Conservation (phyloP, 2,888 invertebrate genomes). For the Dinocampus coccinellae region DNA sequence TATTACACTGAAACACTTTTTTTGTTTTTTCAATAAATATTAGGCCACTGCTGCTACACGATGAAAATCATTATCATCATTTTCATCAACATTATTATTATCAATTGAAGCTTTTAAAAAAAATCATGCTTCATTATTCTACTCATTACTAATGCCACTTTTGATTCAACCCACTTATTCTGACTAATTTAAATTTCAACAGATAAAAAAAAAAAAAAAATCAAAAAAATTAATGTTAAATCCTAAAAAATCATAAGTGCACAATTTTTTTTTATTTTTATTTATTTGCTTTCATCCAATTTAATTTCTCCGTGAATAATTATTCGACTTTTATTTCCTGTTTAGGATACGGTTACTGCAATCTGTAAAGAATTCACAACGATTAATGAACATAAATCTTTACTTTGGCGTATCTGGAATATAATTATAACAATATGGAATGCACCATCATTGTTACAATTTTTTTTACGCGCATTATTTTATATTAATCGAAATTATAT, state of each 20-base stretch:
- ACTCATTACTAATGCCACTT: not conserved
- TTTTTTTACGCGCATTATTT: constrained; percentile 50
- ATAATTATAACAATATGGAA: constrained; percentile 57
- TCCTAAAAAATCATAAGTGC: no score
- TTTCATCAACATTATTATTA: not conserved
- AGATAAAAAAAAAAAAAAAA: not conserved
- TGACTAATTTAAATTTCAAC: not conserved
- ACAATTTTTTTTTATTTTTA: not conserved
- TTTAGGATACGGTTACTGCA: constrained; percentile 59
- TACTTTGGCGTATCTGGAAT: constrained; percentile 58
- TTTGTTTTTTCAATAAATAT: no score
- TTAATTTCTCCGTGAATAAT: not conserved
- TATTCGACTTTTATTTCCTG: constrained; percentile 34
- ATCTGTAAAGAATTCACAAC: constrained; percentile 53
- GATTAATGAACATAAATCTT: constrained; percentile 51
- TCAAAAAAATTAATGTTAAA: not conserved
- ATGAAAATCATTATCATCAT: not conserved
- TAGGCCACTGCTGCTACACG: not conserved
- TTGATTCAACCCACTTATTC: not conserved
- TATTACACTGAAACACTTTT: not conserved
- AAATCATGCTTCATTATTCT: not conserved
- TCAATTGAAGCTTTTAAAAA: not conserved
- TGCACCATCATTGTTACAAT: constrained; percentile 52
- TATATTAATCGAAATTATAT: constrained; percentile 52
- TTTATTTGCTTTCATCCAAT: not conserved